phyloP scores from a whole-genome alignment of 64 coral and sea anemone species.

The Actinia equina region DNA sequence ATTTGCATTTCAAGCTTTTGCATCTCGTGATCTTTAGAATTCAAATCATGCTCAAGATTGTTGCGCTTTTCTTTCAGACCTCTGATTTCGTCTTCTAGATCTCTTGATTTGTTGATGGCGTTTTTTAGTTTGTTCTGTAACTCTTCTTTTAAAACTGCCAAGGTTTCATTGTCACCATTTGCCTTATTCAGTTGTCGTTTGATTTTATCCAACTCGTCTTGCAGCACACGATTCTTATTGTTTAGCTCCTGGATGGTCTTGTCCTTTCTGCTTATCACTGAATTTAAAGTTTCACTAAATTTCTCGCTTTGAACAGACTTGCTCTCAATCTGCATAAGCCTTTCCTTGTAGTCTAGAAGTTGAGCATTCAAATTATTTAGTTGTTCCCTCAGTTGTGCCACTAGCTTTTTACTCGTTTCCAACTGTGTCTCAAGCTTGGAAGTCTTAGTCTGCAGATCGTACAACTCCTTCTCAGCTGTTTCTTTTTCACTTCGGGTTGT shows the following conservation, averaged over 20 bases:
- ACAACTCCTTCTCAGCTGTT: slow-evolving; percentile 63
- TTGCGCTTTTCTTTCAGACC: slow-evolving; percentile 51
- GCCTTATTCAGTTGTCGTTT: slow-evolving; percentile 54
- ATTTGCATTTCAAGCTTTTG: slow-evolving; percentile 62
- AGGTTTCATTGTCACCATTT: slow-evolving; percentile 21
- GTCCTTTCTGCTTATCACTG: slow-evolving; percentile 60
- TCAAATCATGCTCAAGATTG: slow-evolving; percentile 53
- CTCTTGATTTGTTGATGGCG: slow-evolving; percentile 20
- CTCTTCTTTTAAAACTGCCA: slow-evolving; percentile 56
- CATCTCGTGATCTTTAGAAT: slow-evolving; percentile 71
- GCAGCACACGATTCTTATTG: slow-evolving; percentile 49
- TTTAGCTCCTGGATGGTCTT: slow-evolving; percentile 59
- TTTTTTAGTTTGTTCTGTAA: slow-evolving; percentile 32
- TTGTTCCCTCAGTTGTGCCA: slow-evolving; percentile 54
- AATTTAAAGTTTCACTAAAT: slow-evolving; percentile 61
- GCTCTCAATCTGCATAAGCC: slow-evolving; percentile 71
- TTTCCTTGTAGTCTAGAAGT: slow-evolving; percentile 59
- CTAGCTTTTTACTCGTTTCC: slow-evolving; percentile 52
- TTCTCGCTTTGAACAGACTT: slow-evolving; percentile 74
- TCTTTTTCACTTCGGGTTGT: slow-evolving; percentile 53
- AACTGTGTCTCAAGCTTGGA: slow-evolving; percentile 74
- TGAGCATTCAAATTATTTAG: slow-evolving; percentile 60
- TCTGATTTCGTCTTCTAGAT: slow-evolving; percentile 47
- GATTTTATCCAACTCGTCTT: slow-evolving; percentile 62
- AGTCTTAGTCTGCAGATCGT: slow-evolving; percentile 50